Conservation (phyloP, 2,113 vertebrate genomes). For the Zosterops lateralis region DNA sequence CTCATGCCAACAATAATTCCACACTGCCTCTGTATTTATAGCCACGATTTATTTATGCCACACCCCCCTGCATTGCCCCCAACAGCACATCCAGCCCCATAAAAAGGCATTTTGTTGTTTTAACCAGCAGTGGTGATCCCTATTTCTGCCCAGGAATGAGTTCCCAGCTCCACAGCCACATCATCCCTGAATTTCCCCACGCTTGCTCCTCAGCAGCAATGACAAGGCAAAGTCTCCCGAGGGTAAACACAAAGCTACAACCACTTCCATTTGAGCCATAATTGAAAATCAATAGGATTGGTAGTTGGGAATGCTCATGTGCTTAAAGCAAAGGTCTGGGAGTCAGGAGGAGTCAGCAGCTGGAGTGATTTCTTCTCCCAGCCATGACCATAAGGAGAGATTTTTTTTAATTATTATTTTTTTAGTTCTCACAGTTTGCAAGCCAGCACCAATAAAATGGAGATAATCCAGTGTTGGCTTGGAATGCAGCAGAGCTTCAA, state of each 20-base stretch:
- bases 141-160: not conserved
- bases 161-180: not conserved
- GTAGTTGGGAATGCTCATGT: not conserved
- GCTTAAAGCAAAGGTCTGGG: not conserved
- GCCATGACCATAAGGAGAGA: not conserved
- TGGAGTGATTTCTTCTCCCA: conserved; percentile 1
- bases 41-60: not conserved
- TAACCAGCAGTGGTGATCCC: not conserved
- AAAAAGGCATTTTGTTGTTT: not conserved
- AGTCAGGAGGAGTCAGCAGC: not conserved
- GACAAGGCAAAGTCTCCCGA: not conserved
- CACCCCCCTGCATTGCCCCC: rapidly evolving
- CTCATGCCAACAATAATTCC: conserved; percentile 3
- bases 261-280: conserved; percentile 41
- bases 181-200: not conserved
- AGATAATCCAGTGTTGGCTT: not conserved
- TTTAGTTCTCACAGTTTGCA: not conserved
- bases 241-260: conserved; percentile 37
- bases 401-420: not conserved
- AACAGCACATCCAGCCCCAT: not conserved
- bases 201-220: not conserved
- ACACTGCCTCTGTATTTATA: not conserved
- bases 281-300: conserved; percentile 63
- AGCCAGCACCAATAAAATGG: not conserved
- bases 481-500: not conserved